Evolutionary conservation across 2,113 vertebrate genomes (phyloP).

Genomic region (Chauna torquata): DNA sequence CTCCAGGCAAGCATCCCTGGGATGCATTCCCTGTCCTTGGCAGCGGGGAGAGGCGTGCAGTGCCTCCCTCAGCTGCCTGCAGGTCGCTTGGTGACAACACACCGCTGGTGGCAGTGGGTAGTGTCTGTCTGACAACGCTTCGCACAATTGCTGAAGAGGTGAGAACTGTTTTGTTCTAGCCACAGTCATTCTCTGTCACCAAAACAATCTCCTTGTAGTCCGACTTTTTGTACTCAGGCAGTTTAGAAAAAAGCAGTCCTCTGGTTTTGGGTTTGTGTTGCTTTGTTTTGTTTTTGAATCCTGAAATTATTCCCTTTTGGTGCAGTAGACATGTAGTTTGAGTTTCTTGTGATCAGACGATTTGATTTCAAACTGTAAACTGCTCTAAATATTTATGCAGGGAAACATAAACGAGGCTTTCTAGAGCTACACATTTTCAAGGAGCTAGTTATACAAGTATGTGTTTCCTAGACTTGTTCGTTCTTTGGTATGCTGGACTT

Average conservation of each 20-base stretch:
- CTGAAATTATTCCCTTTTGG: background rate
- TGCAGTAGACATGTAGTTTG: background rate
- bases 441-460: background rate
- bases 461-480: background rate
- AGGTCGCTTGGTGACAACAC: background rate
- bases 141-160: background rate
- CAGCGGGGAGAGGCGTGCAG: background rate
- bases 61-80: background rate
- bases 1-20: background rate
- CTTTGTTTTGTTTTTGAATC: background rate
- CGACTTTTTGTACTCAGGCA: background rate
- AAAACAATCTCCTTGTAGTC: background rate
- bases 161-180: background rate
- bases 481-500: background rate
- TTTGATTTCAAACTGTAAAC: background rate
- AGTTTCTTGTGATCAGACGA: background rate
- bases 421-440: background rate
- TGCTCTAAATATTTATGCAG: background rate
- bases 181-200: background rate
- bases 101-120: fast-evolving
- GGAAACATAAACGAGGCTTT: background rate
- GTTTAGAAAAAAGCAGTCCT: background rate
- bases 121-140: background rate
- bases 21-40: background rate
- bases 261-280: background rate